These are phyloP conservation scores for Drosophila quadrilineata DNA, from an alignment of 1,140 invertebrate genomes.

Conservation along the genomic window DNA sequence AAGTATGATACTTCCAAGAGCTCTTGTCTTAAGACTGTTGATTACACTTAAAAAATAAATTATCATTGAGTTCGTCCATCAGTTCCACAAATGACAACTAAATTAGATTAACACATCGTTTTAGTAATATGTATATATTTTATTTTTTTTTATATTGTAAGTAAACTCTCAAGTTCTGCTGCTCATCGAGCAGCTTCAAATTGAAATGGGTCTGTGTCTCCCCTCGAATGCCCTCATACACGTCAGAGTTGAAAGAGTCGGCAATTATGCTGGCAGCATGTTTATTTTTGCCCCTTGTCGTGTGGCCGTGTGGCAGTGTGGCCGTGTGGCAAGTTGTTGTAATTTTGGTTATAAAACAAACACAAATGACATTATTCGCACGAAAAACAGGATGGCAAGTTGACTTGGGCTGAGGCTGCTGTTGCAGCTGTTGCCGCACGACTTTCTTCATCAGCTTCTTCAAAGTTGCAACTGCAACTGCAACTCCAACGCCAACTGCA, in stretches of 20 bases:
- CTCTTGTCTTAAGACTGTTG: too few species aligned
- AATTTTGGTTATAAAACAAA: slow-evolving; percentile 76
- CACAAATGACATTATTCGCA: slow-evolving; percentile 78
- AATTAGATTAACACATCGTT: neutral
- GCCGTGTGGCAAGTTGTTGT: slow-evolving; percentile 59
- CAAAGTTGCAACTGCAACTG: slow-evolving; percentile 18
- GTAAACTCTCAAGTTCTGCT: neutral
- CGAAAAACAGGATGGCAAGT: slow-evolving; percentile 62
- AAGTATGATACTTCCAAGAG: neutral
- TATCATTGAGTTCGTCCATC: slow-evolving; percentile 21
- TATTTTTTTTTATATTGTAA: neutral
- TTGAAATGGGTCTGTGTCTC: neutral
- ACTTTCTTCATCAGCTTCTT: slow-evolving; percentile 61
- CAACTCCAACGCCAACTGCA: too few species aligned
- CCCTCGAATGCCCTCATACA: too few species aligned
- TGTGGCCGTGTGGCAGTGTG: too few species aligned
- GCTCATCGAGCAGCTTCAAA: neutral
- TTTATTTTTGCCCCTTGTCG: slow-evolving; percentile 32
- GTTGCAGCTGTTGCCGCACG: slow-evolving; percentile 68
- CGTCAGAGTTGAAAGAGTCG: neutral
- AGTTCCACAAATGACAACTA: slow-evolving; percentile 9
- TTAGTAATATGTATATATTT: neutral
- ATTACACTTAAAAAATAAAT: too few species aligned
- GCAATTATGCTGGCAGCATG: slow-evolving; percentile 49
- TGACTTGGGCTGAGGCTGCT: slow-evolving; percentile 22